Conservation (phyloP, 1,140 invertebrate genomes). For the Manduca sexta region DNA sequence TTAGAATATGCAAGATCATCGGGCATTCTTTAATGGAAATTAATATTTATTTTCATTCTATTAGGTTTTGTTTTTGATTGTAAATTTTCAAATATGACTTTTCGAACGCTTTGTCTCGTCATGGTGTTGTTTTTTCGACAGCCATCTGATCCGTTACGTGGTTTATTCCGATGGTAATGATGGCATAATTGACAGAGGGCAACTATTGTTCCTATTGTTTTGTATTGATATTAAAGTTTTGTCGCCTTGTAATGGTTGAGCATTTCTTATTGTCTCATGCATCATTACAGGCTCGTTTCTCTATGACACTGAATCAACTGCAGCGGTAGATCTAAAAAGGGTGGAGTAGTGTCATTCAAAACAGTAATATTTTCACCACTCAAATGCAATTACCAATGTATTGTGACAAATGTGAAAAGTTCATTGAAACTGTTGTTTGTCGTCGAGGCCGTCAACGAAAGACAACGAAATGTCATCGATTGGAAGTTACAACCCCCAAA, state of each 20-base stretch:
- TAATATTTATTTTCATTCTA: constrained; percentile 17
- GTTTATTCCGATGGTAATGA: constrained; percentile 71
- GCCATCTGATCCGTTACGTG: constrained; percentile 60
- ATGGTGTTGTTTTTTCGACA: constrained; percentile 53
- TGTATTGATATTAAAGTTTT: constrained; percentile 68
- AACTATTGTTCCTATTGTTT: constrained; percentile 71
- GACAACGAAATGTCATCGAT: no score
- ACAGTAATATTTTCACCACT: constrained; percentile 9
- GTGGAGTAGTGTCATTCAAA: constrained; percentile 46
- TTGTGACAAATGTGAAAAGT: not conserved
- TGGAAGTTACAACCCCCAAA: no score
- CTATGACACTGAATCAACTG: constrained; percentile 43
- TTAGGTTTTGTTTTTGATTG: constrained; percentile 28
- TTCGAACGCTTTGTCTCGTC: constrained; percentile 28
- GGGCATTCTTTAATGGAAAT: constrained; percentile 6
- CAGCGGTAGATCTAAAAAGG: constrained; percentile 52
- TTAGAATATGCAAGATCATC: constrained; percentile 47
- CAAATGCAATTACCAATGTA: not conserved
- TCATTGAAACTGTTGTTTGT: not conserved
- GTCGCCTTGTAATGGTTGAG: constrained; percentile 66
- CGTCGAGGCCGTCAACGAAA: no score
- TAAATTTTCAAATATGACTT: constrained; percentile 11
- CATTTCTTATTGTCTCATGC: constrained; percentile 56
- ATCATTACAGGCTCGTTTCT: constrained; percentile 43
- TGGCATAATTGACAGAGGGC: constrained; percentile 70